Evolutionary conservation across 1,140 invertebrate species (phyloP), one percentile per base, ranked within the genome.

Genomic region (Hirudo medicinalis): DNA sequence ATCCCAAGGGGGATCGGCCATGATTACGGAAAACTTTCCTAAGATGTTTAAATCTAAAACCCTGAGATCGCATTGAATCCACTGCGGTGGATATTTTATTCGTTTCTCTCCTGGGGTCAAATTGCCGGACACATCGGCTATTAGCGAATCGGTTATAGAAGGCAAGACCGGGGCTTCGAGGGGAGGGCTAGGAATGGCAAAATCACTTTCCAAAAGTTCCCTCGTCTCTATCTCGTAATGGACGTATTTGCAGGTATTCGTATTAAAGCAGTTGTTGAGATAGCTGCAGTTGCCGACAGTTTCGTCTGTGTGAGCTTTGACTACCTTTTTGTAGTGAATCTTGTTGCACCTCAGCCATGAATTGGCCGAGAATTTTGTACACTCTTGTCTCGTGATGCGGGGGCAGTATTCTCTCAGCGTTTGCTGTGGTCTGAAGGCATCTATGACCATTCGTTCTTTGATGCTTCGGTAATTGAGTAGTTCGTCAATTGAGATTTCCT

Each of bases 171-270:
- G 36, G 5, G 20, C 20, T 32, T 22, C 54, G n/a, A 57, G 54
- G 70, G 67, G 22, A 36, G 66, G 19, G 22, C 36, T 49, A 25
- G 29, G 43, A 40, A 73, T 67, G 43, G 49, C 57, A 68, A 60
- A 53, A 29, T 43, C 53, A 40, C 67, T 72, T 29, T 40, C 25
- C 15, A 17, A 40, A n/a, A 69, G 43, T 63, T 84, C 55, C 1
- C 84, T 81, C 73, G 84, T 85, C 80, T 94, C 91, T 2, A 94
- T 91, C 84, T 93, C 90, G 80, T 94, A 95, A 81, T 94, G 92
- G 32, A 95, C 91, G 84, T 94, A 94, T 78, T 97, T 97, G 86
- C 94, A 97, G 67, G 90, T 93, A 76, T 97, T 93, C 94, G 97
- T 97, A 79, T 98, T 94, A 79, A 97, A 98, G 80, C 94, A 97